Conservation (phyloP, 2,797 vertebrate genomes). For the Peromyscus melanophrys region DNA sequence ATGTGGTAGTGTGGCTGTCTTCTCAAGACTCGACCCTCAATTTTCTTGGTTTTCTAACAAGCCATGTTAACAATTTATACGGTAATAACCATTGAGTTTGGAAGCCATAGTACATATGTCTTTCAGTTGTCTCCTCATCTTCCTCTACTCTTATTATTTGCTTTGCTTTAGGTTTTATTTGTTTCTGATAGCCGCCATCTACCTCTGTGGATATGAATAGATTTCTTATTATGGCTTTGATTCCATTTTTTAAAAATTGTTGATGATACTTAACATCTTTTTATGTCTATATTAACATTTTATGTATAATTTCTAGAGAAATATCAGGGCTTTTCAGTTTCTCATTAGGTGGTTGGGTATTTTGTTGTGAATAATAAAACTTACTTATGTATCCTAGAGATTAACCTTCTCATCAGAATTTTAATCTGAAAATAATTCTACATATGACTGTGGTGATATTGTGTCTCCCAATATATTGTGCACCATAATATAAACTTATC, state of each 20-base stretch:
- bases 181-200: background rate
- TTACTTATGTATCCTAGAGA: background rate
- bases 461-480: too few relatives aligned
- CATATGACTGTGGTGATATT: too few relatives aligned
- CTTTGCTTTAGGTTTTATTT: background rate
- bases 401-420: background rate
- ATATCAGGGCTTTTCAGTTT: background rate
- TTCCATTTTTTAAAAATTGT: background rate
- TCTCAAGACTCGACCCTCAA: background rate
- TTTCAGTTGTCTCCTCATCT: background rate
- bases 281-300: background rate
- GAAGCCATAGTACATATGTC: fast-evolving
- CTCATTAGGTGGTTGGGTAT: background rate
- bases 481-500: too few relatives aligned
- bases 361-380: background rate
- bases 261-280: background rate
- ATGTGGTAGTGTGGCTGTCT: background rate
- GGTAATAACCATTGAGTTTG: background rate
- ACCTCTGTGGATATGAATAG: background rate
- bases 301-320: background rate
- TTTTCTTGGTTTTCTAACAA: background rate
- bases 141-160: background rate
- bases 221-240: background rate
- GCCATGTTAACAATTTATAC: background rate
- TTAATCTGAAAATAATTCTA: background rate